A percentile compares a stretch with the other conserved stretches of the same genome.
Evolutionary conservation across 2,113 vertebrate genomes (phyloP).

Genomic region (Gobiocypris rarus): DNA sequence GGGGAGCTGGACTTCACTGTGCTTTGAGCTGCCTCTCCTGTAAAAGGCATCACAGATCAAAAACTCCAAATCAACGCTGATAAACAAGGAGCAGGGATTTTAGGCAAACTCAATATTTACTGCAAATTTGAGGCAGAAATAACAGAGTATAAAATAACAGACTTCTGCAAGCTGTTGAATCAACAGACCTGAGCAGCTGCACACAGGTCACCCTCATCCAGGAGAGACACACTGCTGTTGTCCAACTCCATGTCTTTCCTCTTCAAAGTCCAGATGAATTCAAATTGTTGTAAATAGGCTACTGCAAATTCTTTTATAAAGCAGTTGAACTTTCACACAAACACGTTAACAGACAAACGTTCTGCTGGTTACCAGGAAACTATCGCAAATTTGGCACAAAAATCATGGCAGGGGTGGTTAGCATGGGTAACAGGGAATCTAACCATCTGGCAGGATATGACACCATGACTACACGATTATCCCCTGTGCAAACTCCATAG

Average conservation of each 20-base stretch:
- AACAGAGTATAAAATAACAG: conserved; percentile 59
- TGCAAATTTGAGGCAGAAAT: conserved; percentile 56
- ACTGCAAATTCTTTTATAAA: conserved; percentile 43
- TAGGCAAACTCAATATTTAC: conserved; percentile 63
- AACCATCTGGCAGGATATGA: conserved; percentile 9
- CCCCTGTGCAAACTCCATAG: conserved; percentile 13
- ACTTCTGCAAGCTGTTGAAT: conserved; percentile 24
- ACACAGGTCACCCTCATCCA: conserved; percentile 31
- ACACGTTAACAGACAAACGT: conserved; percentile 44
- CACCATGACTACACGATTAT: conserved; percentile 1
- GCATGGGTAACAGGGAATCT: conserved; percentile 11
- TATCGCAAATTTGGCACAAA: conserved; percentile 53
- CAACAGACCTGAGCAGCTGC: conserved; percentile 24
- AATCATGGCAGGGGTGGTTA: conserved; percentile 10
- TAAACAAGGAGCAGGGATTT: background rate
- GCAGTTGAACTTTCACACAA: conserved; percentile 47
- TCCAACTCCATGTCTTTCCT: background rate
- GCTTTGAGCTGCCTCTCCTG: too few relatives aligned
- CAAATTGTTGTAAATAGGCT: background rate
- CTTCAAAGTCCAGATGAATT: conserved; percentile 16
- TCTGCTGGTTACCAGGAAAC: conserved; percentile 54
- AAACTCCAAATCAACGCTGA: background rate
- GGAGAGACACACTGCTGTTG: background rate
- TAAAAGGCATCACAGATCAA: background rate
- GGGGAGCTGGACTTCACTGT: too few relatives aligned